Conservation (phyloP, 2,113 vertebrate species). For the Gopherus flavomarginatus region DNA sequence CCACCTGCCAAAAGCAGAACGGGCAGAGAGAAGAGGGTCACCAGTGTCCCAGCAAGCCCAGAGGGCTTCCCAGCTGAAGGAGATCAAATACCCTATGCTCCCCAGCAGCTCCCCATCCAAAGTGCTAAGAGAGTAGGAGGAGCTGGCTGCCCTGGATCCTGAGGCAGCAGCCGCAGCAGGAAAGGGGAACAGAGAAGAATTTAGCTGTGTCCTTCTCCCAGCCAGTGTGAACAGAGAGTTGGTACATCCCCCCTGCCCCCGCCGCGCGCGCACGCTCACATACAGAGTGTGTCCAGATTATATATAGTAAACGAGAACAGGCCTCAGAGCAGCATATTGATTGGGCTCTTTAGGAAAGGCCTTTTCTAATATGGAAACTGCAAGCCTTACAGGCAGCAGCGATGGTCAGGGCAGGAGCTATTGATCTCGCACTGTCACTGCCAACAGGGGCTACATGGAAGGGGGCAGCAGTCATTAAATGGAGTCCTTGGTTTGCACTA, state of each 20-base stretch:
- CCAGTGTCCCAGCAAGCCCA: not conserved
- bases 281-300: slow-evolving; percentile 63
- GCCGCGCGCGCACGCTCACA: slow-evolving; percentile 31
- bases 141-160: slow-evolving; percentile 31
- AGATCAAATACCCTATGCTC: not conserved
- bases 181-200: slow-evolving; percentile 49
- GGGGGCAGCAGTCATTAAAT: slow-evolving; percentile 37
- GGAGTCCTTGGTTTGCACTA: slow-evolving; percentile 27
- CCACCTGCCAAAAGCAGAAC: slow-evolving; percentile 71
- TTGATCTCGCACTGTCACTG: slow-evolving; percentile 65
- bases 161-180: slow-evolving; percentile 46
- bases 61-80: slow-evolving; percentile 34
- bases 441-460: slow-evolving; percentile 46
- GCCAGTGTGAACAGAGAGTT: slow-evolving; percentile 52
- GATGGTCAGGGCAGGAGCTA: slow-evolving; percentile 63
- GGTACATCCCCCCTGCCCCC: slow-evolving; percentile 55
- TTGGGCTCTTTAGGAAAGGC: slow-evolving; percentile 78
- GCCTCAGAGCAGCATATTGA: slow-evolving; percentile 72
- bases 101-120: slow-evolving; percentile 57
- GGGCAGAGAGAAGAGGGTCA: slow-evolving; percentile 52
- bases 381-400: slow-evolving; percentile 69
- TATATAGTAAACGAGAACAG: slow-evolving; percentile 76
- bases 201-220: slow-evolving; percentile 58
- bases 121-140: slow-evolving; percentile 23
- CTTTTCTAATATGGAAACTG: slow-evolving; percentile 72